Evolutionary conservation across 2,113 vertebrate species (phyloP).

Genomic region (Herpetotheres cachinnans): DNA sequence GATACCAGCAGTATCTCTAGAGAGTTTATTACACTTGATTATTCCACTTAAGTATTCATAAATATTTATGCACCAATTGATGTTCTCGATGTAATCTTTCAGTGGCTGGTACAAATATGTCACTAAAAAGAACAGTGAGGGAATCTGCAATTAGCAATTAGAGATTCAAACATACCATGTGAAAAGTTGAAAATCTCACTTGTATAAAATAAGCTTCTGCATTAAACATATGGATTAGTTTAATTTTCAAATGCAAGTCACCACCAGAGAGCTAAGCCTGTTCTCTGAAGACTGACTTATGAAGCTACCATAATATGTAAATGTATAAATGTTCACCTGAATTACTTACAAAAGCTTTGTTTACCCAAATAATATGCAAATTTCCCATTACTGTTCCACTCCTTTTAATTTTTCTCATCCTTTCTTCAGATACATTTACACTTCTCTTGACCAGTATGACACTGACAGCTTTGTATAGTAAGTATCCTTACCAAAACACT

Average conservation of each 20-base stretch:
- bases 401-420: neutral
- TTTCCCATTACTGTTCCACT: neutral
- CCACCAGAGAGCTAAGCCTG: neutral
- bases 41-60: conserved; percentile 61
- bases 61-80: conserved; percentile 61
- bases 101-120: conserved; percentile 49
- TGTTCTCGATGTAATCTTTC: conserved; percentile 58
- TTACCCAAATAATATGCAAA: neutral
- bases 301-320: neutral
- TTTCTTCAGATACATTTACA: neutral
- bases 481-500: neutral
- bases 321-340: neutral
- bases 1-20: conserved; percentile 1
- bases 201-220: neutral
- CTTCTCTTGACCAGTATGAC: neutral
- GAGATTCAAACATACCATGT: neutral
- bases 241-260: neutral
- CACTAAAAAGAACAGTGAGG: conserved; percentile 23
- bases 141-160: conserved; percentile 56
- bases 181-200: conserved; percentile 40
- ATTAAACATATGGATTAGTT: conserved; percentile 5
- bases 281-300: neutral
- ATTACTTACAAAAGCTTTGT: neutral
- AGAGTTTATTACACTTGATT: conserved; percentile 62
- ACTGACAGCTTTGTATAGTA: neutral